Base-by-base conservation (phyloP, 2,888 invertebrate species). In the Gnatocerus cornutus region DNA sequence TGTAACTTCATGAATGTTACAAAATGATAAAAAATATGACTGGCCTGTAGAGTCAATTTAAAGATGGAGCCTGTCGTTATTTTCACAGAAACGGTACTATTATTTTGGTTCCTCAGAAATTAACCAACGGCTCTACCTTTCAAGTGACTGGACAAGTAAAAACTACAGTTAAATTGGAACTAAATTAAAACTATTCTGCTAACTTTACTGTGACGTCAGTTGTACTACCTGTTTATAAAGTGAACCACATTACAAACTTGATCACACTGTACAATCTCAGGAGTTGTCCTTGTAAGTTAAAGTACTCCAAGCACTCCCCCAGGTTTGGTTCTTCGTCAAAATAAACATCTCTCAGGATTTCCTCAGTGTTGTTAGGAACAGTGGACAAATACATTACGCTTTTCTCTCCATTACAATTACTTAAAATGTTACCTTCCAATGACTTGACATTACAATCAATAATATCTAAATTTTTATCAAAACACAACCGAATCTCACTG, bases 401-500 rank as follows among this genome's bases (percentile, higher is more conserved):
- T 76, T 87, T 85, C 2, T 86, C 82, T 4, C 81, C 79, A 69
- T 88, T 85, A 79, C 92, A 92, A 78, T 91, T 91, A 0, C 90
- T 90, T 21, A 89, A 86, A 58, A 89, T 86, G 4, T 66, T 66
- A 9, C 75, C 83, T 1, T 84, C 83, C 8, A 81, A 41, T 75
- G 76, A 67, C 14, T 73, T 70, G 3, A 75, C 88, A 81, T 92
- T 89, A 79, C 94, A 94, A 79, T 93, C 88, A 1, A 88, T 86
- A 10, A 92, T 79, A 37, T 88, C 82, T 13, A 94, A 82, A 0
- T 84, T 82, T 79, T 92, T 93, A 79, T 91, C 87, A 74, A 94
- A 91, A 78, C 94, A 95, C 55, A 94, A 87, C 13, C 92, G 86
- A 62, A 94, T 89, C 82, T 94, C 94, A 13, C 89, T 88, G 55